phyloP scores from a whole-genome alignment of 1,140 invertebrate species.

The Tenebrio molitor region DNA sequence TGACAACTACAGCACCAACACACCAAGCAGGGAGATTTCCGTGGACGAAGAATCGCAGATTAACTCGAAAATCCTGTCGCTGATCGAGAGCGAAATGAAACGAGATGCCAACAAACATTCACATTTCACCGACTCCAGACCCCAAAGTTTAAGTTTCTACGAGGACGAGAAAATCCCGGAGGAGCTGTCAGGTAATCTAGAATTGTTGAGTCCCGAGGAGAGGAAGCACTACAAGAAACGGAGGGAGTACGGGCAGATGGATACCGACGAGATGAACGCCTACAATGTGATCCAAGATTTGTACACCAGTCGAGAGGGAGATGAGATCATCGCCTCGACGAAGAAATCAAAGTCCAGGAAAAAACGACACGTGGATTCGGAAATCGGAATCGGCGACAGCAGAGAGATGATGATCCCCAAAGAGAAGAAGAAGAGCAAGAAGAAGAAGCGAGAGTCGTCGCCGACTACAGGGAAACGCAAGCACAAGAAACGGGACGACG shows the following conservation, averaged over 20 bases:
- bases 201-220: conserved; percentile 65
- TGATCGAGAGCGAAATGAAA: conserved; percentile 73
- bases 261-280: conserved; percentile 62
- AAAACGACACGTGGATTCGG: conserved; percentile 60
- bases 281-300: conserved; percentile 64
- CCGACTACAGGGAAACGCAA: conserved; percentile 58
- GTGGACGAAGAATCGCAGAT: conserved; percentile 72
- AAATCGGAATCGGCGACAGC: conserved; percentile 64
- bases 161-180: conserved; percentile 66
- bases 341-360: conserved; percentile 64
- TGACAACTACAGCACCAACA: conserved; percentile 61
- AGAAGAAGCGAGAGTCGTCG: conserved; percentile 64
- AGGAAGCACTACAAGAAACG: conserved; percentile 61
- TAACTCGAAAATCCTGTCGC: conserved; percentile 71
- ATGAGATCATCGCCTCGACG: conserved; percentile 56
- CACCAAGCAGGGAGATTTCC: conserved; percentile 67
- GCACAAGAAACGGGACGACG: conserved; percentile 63
- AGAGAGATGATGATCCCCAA: conserved; percentile 66
- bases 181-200: conserved; percentile 65
- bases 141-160: conserved; percentile 66
- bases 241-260: conserved; percentile 61
- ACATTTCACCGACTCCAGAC: conserved; percentile 65
- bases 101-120: conserved; percentile 64
- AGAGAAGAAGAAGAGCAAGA: conserved; percentile 64
- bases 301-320: conserved; percentile 59